A percentile compares a stretch with the other conserved stretches of the same genome.
Conservation (phyloP, 2,888 invertebrate species). For the Bellardia pandia region DNA sequence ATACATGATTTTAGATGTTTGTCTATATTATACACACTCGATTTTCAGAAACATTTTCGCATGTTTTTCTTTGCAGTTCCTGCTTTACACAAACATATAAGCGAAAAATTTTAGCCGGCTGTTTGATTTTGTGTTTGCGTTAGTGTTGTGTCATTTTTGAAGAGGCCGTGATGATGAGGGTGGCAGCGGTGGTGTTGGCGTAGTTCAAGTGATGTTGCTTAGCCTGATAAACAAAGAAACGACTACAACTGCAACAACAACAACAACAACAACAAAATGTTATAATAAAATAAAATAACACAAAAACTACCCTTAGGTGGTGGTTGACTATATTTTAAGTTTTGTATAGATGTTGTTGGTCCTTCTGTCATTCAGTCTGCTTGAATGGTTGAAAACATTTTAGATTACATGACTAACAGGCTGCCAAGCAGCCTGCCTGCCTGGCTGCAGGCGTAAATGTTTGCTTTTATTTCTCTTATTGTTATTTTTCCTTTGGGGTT, state of each 20-base stretch:
- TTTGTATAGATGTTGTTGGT: neutral
- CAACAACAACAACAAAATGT: slow-evolving; percentile 35
- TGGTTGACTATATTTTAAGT: slow-evolving; percentile 55
- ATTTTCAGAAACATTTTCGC: neutral
- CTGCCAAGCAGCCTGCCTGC: slow-evolving; percentile 43
- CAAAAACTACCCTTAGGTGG: slow-evolving; percentile 65
- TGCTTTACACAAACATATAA: neutral
- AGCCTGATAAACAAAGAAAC: slow-evolving; percentile 46
- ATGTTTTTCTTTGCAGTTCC: slow-evolving; percentile 1
- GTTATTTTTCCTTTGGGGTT: neutral
- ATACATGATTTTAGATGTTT: neutral
- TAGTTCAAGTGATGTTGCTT: slow-evolving; percentile 70
- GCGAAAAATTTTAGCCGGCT: slow-evolving; percentile 14
- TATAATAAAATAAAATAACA: slow-evolving; percentile 6
- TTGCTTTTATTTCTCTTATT: neutral
- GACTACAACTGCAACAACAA: slow-evolving; percentile 28
- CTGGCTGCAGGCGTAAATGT: slow-evolving; percentile 28
- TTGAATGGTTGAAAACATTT: slow-evolving; percentile 13
- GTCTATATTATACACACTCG: slow-evolving; percentile 2
- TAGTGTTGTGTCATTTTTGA: slow-evolving; percentile 43
- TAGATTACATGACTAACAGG: slow-evolving; percentile 38
- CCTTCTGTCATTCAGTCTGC: slow-evolving; percentile 7
- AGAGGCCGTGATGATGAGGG: slow-evolving; percentile 39
- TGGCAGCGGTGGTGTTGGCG: slow-evolving; percentile 69
- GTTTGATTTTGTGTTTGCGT: slow-evolving; percentile 1